phyloP scores from a whole-genome alignment of 37 sponge, comb jelly and placozoan genomes.

The Aplysina aerophoba region DNA sequence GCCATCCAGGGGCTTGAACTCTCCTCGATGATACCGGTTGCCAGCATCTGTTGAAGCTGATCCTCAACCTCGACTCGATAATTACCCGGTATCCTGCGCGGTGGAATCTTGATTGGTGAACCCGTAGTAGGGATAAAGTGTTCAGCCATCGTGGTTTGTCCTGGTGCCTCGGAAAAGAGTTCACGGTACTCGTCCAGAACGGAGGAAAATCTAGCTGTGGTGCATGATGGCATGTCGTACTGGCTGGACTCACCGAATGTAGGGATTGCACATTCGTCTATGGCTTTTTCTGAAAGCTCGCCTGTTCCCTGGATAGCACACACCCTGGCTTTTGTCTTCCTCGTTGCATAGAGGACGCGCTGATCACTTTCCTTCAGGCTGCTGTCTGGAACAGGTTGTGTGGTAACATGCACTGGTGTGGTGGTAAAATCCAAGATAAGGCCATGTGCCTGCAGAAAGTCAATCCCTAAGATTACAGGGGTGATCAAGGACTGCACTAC shows the following conservation, averaged over 20 bases:
- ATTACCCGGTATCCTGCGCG: conserved; percentile 54
- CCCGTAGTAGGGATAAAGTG: conserved; percentile 32
- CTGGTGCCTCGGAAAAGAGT: background rate
- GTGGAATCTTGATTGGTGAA: conserved; percentile 53
- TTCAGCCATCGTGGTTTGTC: conserved; percentile 9
- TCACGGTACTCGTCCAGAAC: background rate
- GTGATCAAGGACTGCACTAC: conserved; percentile 55
- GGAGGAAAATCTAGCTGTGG: background rate
- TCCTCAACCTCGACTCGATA: conserved; percentile 59
- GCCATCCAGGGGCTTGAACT: conserved; percentile 48
- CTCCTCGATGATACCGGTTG: conserved; percentile 28
- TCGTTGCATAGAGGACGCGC: background rate
- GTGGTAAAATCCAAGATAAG: conserved; percentile 56
- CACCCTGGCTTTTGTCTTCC: conserved; percentile 16
- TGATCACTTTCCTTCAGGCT: background rate
- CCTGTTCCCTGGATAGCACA: conserved; percentile 3
- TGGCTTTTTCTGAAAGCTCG: background rate
- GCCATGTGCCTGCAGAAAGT: conserved; percentile 55
- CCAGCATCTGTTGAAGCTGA: conserved; percentile 57
- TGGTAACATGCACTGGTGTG: conserved; percentile 16
- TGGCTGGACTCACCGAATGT: conserved; percentile 12
- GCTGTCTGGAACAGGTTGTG: conserved; percentile 4
- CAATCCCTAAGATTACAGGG: conserved; percentile 60
- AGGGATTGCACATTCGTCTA: conserved; percentile 8
- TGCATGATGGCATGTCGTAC: conserved; percentile 11